These are phyloP conservation scores for Agrotis exclamationis DNA, from an alignment of 2,888 invertebrate species.

Conservation along the genomic window DNA sequence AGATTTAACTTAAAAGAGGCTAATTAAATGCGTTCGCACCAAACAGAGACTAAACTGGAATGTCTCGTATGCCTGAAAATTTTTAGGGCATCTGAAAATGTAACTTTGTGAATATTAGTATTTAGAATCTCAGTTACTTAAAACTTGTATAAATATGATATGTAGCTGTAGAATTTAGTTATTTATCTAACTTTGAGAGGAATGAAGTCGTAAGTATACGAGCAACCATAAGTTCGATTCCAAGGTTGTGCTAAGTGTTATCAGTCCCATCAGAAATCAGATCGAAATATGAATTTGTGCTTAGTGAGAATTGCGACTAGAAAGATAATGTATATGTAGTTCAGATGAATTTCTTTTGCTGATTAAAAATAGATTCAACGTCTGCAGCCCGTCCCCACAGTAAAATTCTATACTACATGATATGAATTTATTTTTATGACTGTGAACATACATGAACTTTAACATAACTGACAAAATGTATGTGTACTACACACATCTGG, in stretches of 20 bases:
- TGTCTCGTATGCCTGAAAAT: neutral
- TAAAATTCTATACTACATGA: too few relatives aligned
- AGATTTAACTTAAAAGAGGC: too few relatives aligned
- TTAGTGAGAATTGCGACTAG: neutral
- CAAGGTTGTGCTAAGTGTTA: neutral
- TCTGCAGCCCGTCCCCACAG: too few relatives aligned
- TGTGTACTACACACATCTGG: too few relatives aligned
- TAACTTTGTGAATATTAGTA: constrained; percentile 59
- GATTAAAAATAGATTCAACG: too few relatives aligned
- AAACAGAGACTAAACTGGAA: neutral
- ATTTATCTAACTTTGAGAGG: neutral
- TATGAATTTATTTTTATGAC: too few relatives aligned
- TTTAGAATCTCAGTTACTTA: constrained; percentile 61
- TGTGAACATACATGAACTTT: neutral
- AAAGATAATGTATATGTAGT: too few relatives aligned
- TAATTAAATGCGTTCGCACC: too few relatives aligned
- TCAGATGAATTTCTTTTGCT: too few relatives aligned
- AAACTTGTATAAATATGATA: constrained; percentile 40
- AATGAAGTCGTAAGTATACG: constrained; percentile 20
- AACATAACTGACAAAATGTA: neutral
- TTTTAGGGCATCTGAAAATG: neutral
- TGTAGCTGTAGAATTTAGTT: constrained; percentile 22
- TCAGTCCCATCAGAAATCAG: neutral
- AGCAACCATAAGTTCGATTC: neutral
- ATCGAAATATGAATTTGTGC: neutral